Evolutionary conservation across 2,797 vertebrate genomes (phyloP), one percentile per base, ranked within the genome.

Genomic region (Brachyrhaphis roseni): DNA sequence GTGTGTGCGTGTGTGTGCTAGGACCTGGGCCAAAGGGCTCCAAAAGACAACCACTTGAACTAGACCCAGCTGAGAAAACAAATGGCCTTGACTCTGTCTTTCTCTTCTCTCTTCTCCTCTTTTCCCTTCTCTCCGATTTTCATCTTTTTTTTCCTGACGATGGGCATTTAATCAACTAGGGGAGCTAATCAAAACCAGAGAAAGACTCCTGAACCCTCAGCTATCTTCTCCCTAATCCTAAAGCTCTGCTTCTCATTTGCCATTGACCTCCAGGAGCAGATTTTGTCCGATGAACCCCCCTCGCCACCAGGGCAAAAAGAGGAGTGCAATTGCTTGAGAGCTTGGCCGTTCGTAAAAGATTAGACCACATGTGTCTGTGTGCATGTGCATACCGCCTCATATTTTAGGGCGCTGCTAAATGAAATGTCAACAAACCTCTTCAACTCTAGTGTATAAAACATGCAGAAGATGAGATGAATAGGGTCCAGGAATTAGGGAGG

Each of bases 51-150:
- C 93, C 92, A 95, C 93, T 94, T 94, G 93, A 95, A 94, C 91
- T 78, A 90, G 92, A 78, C 90, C 91, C 94, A 95, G 94, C 94
- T 95, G 93, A 94, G 91, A 95, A 95, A 95, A 95, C 93, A 95
- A 94, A 94, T 94, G 93, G 92, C 93, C 89, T 93, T 91, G 90
- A 93, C 90, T 94, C 86, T 72, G 86, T 91, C 87, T 92, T 89
- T 84, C 86, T 82, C 86, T 81, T 84, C 89, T 85, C 89, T 85
- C 80, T 55, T 82, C 82, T 86, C 80, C 62, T 85, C 82, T 82
- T 84, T 77, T 82, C 84, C 81, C 80, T 84, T 74, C 84, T 84
- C 88, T 93, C 92, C 93, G 93, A 94, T 94, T 94, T 94, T 92
- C 90, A 90, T 92, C 85, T 87, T 91, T 88, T 91, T 90, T 92